These are phyloP conservation scores for Mobula birostris DNA, from an alignment of 2,113 vertebrate genomes.

Conservation along the genomic window DNA sequence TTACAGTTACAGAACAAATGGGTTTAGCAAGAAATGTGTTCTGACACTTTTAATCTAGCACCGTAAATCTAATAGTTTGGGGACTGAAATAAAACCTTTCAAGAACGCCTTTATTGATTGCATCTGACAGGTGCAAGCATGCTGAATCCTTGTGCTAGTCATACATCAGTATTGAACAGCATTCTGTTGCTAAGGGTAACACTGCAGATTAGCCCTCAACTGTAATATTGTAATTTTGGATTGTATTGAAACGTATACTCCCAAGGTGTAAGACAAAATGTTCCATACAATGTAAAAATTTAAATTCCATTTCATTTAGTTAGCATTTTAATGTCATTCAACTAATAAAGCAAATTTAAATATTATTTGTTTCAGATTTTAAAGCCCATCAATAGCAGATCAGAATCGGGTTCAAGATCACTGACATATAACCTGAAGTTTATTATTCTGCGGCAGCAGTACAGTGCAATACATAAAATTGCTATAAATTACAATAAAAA, in stretches of 20 bases:
- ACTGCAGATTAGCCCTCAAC: not conserved
- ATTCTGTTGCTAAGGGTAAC: constrained; percentile 29
- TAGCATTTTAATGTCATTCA: not conserved
- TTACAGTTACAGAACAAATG: not conserved
- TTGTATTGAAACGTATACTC: not conserved
- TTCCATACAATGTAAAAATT: not conserved
- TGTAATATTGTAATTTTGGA: not conserved
- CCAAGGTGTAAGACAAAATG: not conserved
- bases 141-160: not conserved
- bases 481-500: too few species aligned
- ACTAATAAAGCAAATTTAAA: not conserved
- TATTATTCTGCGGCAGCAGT: too few species aligned
- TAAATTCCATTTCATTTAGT: not conserved
- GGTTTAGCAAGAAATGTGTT: not conserved
- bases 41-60: not conserved
- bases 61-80: not conserved
- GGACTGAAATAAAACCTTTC: not conserved
- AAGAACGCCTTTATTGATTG: constrained; percentile 18
- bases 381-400: not conserved
- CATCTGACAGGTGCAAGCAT: not conserved
- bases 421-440: too few species aligned
- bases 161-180: constrained; percentile 3
- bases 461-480: too few species aligned
- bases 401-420: too few species aligned
- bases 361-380: too few species aligned